These are phyloP conservation scores for Grammomys dolichurus DNA, from an alignment of 2,113 vertebrate species.

Conservation along the genomic window DNA sequence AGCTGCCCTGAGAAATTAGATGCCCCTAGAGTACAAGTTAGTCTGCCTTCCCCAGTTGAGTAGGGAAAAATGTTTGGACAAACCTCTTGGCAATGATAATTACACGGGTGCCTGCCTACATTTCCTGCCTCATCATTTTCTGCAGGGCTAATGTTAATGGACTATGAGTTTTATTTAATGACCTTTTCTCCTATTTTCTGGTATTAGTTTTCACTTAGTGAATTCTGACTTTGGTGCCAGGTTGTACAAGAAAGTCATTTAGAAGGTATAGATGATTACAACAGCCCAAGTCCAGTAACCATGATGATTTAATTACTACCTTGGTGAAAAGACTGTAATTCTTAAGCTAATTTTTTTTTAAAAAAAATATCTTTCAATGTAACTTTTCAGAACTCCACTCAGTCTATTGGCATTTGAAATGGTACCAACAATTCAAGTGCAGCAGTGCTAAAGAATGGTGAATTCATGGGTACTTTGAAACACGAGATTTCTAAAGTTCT, in stretches of 20 bases:
- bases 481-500: conserved; percentile 60
- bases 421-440: conserved; percentile 72
- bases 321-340: conserved; percentile 83
- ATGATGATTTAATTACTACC: conserved; percentile 87
- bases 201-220: conserved; percentile 73
- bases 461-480: conserved; percentile 73
- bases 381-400: conserved; percentile 84
- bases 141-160: conserved; percentile 77
- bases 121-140: conserved; percentile 75
- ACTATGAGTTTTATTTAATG: conserved; percentile 80
- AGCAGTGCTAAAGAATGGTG: conserved; percentile 72
- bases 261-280: conserved; percentile 82
- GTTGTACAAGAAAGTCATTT: conserved; percentile 76
- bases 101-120: conserved; percentile 61
- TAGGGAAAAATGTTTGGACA: conserved; percentile 42
- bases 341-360: conserved; percentile 85
- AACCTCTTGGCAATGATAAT: conserved; percentile 72
- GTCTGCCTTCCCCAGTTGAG: conserved; percentile 40
- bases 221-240: conserved; percentile 84
- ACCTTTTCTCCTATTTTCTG: conserved; percentile 72
- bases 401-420: conserved; percentile 72
- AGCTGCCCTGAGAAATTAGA: conserved; percentile 54
- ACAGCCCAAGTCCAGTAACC: conserved; percentile 79
- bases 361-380: conserved; percentile 77
- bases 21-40: conserved; percentile 22